Base-by-base conservation (phyloP, 2,888 invertebrate genomes). In the Spialia ferax region DNA sequence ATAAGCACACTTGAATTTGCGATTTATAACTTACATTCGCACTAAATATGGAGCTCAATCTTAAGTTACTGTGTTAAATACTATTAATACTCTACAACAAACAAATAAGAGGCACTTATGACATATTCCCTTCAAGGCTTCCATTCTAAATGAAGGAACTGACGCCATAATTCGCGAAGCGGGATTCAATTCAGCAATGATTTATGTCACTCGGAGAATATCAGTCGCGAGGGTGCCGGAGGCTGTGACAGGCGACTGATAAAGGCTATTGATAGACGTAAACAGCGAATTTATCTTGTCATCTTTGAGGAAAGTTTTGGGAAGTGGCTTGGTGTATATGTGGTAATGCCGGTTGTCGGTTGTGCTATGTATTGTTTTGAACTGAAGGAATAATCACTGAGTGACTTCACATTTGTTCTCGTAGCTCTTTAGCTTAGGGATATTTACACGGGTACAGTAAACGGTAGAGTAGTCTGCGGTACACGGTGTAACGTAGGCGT, bases 171-270 rank as follows among this genome's bases (percentile, higher is more conserved):
- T 45, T 59, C 26, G 42, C 45, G 45, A 59, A 45, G 26, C 59
- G 26, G 11, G 6, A 26, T 42, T 45, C 18, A 42, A 45, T 45
- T 45, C 45, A 29, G 15, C 26, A 26, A 45, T 59, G 59, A 59
- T 59, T 59, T 59, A 59, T 59, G 59, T 59, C 59, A 59, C 15
- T 20, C 45, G 10, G 23, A 38, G 56, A 38, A 29, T 42, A 59
- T 45, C 26, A 23, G 20, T 38, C 42, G 10, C n/a, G 10, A 13
- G 18, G 35, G 23, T 42, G 57, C 57, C 42, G 57, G 59, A 59
- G 59, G 59, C 57, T 45, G 59, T 59, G 23, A 7, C 26, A 59
- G 52, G 1, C 48, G 23, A 42, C 59, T 59, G 59, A 59, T 59
- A 59, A 59, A 15, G 15, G 45, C 59, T 26, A 23, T 42, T 59